phyloP scores from a whole-genome alignment of 2,888 invertebrate genomes.

The Lithophane socia region DNA sequence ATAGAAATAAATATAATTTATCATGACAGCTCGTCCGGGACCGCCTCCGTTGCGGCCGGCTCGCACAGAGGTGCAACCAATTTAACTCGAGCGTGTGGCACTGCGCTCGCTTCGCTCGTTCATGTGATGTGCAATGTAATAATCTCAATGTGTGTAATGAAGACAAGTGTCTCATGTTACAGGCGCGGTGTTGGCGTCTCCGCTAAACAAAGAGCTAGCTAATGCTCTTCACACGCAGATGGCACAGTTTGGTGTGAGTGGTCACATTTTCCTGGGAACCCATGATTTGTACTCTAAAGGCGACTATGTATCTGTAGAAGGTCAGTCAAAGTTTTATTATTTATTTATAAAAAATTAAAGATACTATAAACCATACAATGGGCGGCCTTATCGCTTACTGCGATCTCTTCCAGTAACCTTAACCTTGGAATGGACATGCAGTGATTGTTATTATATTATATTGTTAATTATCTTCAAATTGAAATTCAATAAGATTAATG shows the following conservation, averaged over 20 bases:
- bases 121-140: no score
- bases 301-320: constrained; percentile 42
- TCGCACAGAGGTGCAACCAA: no score
- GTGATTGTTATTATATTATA: no score
- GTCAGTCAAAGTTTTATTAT: constrained; percentile 15
- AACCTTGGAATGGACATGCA: no score
- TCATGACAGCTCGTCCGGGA: no score
- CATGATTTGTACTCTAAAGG: constrained; percentile 42
- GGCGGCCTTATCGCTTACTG: no score
- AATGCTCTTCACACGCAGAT: neutral
- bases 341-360: no score
- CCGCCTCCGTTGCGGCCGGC: no score
- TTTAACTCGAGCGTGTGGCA: no score
- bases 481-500: neutral
- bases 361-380: no score
- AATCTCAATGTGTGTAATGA: neutral
- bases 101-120: neutral
- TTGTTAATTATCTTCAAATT: neutral
- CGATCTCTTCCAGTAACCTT: no score
- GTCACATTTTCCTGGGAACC: constrained; percentile 36
- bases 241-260: neutral
- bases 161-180: constrained; percentile 14
- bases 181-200: constrained; percentile 43
- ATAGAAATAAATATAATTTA: no score
- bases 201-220: constrained; percentile 12